Conservation (phyloP, 2,888 invertebrate species). For the Idaea aversata region DNA sequence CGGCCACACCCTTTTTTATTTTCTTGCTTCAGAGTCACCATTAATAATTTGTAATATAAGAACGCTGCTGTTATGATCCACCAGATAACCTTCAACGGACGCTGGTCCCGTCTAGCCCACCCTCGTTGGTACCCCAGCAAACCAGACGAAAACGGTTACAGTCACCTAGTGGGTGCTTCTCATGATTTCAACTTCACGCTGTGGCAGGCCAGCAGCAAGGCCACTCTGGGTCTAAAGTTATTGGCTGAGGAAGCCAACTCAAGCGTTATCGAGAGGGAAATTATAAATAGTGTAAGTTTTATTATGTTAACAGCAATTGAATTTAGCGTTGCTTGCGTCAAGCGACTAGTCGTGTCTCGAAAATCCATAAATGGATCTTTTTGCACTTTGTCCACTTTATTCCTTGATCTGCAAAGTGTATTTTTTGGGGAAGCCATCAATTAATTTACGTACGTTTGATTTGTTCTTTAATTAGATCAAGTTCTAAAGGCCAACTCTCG, state of each 20-base stretch:
- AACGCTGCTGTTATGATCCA: neutral
- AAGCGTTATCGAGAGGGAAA: conserved; percentile 50
- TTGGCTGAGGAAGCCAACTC: conserved; percentile 54
- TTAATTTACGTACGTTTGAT: too few relatives aligned
- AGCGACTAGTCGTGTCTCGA: too few relatives aligned
- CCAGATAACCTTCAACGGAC: conserved; percentile 64
- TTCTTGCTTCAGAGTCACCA: too few relatives aligned
- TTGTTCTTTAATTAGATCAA: too few relatives aligned
- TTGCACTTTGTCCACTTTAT: too few relatives aligned
- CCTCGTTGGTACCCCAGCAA: conserved; percentile 63
- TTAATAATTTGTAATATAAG: too few relatives aligned
- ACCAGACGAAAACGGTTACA: conserved; percentile 66
- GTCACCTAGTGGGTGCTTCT: conserved; percentile 68
- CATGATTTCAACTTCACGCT: conserved; percentile 51
- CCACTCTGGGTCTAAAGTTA: conserved; percentile 47
- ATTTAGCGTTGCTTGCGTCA: too few relatives aligned
- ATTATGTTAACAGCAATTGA: neutral
- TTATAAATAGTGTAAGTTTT: conserved; percentile 50
- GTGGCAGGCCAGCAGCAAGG: conserved; percentile 55
- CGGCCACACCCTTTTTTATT: too few relatives aligned
- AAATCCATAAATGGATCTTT: too few relatives aligned
- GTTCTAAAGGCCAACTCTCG: too few relatives aligned
- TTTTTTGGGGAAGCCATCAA: too few relatives aligned
- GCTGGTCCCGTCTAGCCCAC: conserved; percentile 66
- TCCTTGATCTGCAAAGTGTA: too few relatives aligned